Base-by-base conservation (phyloP, 2,797 vertebrate species). In the Oreonectes daqikongensis region DNA sequence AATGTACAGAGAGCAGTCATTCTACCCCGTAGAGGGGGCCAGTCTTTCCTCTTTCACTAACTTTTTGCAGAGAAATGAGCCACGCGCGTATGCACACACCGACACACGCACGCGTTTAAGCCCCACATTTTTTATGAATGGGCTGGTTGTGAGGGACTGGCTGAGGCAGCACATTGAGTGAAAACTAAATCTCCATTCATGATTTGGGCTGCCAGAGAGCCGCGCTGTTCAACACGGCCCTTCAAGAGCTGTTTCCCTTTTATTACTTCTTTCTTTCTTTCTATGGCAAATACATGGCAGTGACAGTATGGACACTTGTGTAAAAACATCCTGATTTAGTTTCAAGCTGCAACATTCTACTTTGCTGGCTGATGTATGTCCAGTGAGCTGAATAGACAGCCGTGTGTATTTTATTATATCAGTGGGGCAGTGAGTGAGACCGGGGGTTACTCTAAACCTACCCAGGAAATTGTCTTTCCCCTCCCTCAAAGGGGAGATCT, bases 61-160 rank as follows among this genome's bases (percentile, higher is more conserved):
- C 55, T 72, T 84, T 82, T 73, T 74, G 44, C 69, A 76, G 69
- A 78, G 73, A 76, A 85, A 82, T 35, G 75, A 83, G 79, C 76
- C 80, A 77, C 77, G 80, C 77, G 68, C 40, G 67, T 79, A 79
- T 75, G 77, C 77, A 72, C 82, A 83, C 82, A 82, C 83, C 32
- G 82, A 83, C 79, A 74, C 80, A 84, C 83, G 81, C 57, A 73
- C 69, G 83, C 57, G 69, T 84, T 87, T 85, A 77, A 85, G 82
- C 85, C 77, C 77, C 46, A 81, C 84, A 76, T 86, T 92, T 93
- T 77, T 92, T 92, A 93, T 94, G 92, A 94, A 94, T 94, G 92
- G 90, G 82, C 78, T 84, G 86, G 89, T 93, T 94, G 93, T 94
- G 90, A 91, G 86, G 87, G 89, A 90, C 82, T 87, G 90, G 90